phyloP scores from a whole-genome alignment of 2,113 vertebrate genomes.

The Oenanthe melanoleuca region DNA sequence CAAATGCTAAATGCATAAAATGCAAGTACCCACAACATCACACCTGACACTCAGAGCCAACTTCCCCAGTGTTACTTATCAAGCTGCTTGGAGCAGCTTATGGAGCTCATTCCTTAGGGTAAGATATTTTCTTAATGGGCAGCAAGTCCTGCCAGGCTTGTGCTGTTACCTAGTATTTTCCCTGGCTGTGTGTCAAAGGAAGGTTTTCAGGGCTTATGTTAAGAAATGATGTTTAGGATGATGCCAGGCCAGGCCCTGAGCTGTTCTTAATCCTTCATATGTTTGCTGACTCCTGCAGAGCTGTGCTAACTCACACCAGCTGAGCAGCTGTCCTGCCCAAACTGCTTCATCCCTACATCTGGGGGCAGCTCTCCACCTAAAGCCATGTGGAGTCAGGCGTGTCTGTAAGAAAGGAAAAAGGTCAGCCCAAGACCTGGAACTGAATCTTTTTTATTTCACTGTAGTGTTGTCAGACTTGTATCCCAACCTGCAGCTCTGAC shows the following conservation, averaged over 20 bases:
- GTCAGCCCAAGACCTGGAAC: neutral
- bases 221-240: slow-evolving; percentile 17
- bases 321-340: slow-evolving; percentile 5
- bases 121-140: neutral
- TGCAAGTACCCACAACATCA: neutral
- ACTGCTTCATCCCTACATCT: slow-evolving; percentile 30
- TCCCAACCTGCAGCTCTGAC: neutral
- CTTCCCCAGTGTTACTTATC: neutral
- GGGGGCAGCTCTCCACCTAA: neutral
- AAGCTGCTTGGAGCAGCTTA: neutral
- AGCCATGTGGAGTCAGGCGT: neutral
- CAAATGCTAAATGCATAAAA: neutral
- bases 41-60: neutral
- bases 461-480: neutral
- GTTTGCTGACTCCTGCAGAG: slow-evolving; percentile 1
- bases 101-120: neutral
- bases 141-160: neutral
- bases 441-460: neutral
- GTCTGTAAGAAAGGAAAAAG: neutral
- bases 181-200: neutral
- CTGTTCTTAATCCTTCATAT: slow-evolving; percentile 26
- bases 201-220: slow-evolving; percentile 24
- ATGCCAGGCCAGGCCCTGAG: slow-evolving; percentile 14
- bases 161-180: neutral
- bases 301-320: slow-evolving; percentile 33